These are phyloP conservation scores for Hippoglossus hippoglossus DNA, from an alignment of 2,797 vertebrate species.

Conservation along the genomic window DNA sequence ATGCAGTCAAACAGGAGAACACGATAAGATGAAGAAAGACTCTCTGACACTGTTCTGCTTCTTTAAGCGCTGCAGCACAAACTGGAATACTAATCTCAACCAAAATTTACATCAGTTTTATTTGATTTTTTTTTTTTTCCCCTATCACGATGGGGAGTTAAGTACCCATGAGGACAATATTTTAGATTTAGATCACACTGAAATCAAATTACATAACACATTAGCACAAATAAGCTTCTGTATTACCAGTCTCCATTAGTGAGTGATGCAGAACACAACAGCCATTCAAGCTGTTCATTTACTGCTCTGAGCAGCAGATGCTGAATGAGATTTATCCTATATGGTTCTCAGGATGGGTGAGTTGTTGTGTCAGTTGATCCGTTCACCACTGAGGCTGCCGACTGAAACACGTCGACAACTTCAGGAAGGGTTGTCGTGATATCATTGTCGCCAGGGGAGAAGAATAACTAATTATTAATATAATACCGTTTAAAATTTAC, in stretches of 20 bases:
- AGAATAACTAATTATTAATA: too few species aligned
- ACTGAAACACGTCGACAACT: neutral
- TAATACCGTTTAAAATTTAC: too few species aligned
- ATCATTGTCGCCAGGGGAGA: too few species aligned
- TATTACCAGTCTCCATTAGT: slow-evolving; percentile 36
- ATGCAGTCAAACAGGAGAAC: slow-evolving; percentile 66
- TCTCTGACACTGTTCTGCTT: slow-evolving; percentile 62
- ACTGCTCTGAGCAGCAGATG: slow-evolving; percentile 19
- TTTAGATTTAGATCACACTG: slow-evolving; percentile 52
- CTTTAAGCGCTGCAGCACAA: slow-evolving; percentile 55
- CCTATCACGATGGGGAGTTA: slow-evolving; percentile 39
- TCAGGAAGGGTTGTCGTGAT: too few species aligned
- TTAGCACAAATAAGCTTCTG: slow-evolving; percentile 23
- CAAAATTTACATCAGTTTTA: slow-evolving; percentile 44
- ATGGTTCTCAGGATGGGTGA: neutral
- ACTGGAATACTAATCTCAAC: slow-evolving; percentile 61
- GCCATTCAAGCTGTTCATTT: slow-evolving; percentile 38
- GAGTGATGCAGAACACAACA: slow-evolving; percentile 47
- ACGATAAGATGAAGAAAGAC: slow-evolving; percentile 66
- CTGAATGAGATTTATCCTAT: neutral
- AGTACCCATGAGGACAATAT: slow-evolving; percentile 56
- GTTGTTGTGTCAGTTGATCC: slow-evolving; percentile 6
- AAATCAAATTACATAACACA: slow-evolving; percentile 46
- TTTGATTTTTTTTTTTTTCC: slow-evolving; percentile 6
- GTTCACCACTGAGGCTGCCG: neutral